phyloP scores from a whole-genome alignment of 1,140 invertebrate genomes.

The Brachionus paranguensis region DNA sequence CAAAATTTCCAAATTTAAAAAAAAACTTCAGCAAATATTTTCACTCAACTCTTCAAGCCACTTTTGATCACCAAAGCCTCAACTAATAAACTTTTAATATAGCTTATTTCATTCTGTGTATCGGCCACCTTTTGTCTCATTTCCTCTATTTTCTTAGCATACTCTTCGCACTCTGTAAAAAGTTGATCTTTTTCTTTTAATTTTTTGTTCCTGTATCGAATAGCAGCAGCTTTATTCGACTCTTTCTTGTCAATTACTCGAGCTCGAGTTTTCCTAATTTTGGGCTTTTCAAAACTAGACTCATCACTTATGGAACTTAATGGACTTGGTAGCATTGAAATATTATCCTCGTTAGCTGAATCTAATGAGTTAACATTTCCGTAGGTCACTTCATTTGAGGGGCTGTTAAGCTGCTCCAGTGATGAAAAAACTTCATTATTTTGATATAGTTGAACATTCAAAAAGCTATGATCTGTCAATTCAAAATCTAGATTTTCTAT shows the following conservation, averaged over 20 bases:
- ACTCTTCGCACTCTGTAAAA: conserved; percentile 23
- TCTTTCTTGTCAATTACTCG: conserved; percentile 33
- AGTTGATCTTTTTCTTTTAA: conserved; percentile 17
- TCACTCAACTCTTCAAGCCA: not conserved
- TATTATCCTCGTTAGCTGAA: not conserved
- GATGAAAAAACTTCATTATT: not conserved
- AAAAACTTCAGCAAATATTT: not conserved
- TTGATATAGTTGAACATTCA: not conserved
- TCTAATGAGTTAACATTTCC: not conserved
- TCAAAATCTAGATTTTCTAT: not conserved
- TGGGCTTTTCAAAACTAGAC: not conserved
- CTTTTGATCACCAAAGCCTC: conserved; percentile 9
- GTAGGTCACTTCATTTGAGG: conserved; percentile 10
- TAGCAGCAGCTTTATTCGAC: conserved; percentile 21
- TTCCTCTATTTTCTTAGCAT: conserved; percentile 7
- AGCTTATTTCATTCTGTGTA: conserved; percentile 25
- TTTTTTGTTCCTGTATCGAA: conserved; percentile 25
- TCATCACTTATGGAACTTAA: not conserved
- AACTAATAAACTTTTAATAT: conserved; percentile 30
- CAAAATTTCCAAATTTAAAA: not conserved
- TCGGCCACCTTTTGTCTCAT: not conserved
- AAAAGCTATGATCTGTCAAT: not conserved
- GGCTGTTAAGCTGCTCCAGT: not conserved
- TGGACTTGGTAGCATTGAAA: not conserved
- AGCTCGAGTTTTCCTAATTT: not conserved